Percentiles rank a stretch among this genome's conserved stretches.
Conservation (phyloP, 2,113 vertebrate species). For the Larimichthys polyactis region DNA sequence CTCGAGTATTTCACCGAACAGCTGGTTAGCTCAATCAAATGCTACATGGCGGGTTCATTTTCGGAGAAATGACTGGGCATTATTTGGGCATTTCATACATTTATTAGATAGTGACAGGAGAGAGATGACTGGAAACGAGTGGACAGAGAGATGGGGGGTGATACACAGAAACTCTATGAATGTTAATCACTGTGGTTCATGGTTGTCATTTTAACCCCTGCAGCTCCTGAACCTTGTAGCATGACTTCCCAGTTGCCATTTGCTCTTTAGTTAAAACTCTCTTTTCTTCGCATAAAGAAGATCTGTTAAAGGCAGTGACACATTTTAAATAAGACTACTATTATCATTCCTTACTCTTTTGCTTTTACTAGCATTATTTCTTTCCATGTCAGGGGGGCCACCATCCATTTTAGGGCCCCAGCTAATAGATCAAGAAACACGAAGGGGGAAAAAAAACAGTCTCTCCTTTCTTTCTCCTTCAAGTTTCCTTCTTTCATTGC, state of each 20-base stretch:
- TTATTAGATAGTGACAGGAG: background rate
- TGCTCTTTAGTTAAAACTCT: too few relatives aligned
- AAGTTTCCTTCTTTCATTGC: conserved; percentile 39
- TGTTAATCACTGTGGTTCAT: conserved; percentile 1
- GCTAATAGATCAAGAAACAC: conserved; percentile 28
- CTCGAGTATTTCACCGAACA: too few relatives aligned
- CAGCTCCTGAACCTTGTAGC: background rate
- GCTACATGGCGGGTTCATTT: too few relatives aligned
- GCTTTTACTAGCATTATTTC: conserved; percentile 8
- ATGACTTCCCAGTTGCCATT: background rate
- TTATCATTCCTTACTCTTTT: conserved; percentile 21
- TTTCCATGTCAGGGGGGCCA: conserved; percentile 25
- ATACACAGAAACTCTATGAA: too few relatives aligned
- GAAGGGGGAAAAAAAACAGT: conserved; percentile 40
- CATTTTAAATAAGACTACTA: background rate
- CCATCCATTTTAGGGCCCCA: conserved; percentile 7
- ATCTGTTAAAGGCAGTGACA: background rate
- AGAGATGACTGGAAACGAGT: conserved; percentile 9
- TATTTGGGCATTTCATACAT: too few relatives aligned
- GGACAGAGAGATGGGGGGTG: too few relatives aligned
- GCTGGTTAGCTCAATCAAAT: too few relatives aligned
- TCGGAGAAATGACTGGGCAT: too few relatives aligned
- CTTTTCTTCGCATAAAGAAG: conserved; percentile 1
- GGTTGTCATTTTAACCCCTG: conserved; percentile 22
- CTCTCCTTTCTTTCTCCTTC: conserved; percentile 34